phyloP scores from a whole-genome alignment of 2,888 invertebrate species.

The Netelia melanura region DNA sequence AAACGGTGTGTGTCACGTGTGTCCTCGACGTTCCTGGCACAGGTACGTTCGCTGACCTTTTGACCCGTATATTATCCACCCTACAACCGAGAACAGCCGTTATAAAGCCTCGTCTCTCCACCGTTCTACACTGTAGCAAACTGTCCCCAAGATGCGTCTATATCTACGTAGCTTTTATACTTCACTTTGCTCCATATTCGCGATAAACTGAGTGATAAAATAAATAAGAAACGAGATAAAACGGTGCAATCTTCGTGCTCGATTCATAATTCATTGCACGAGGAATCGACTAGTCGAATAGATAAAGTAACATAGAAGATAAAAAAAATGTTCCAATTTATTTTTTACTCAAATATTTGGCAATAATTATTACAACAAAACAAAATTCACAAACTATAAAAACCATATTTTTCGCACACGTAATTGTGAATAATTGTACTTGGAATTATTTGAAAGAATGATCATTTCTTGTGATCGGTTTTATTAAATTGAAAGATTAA shows the following conservation, averaged over 20 bases:
- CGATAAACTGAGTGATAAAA: constrained; percentile 25
- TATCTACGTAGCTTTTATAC: background rate
- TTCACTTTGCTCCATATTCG: background rate
- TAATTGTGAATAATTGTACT: background rate
- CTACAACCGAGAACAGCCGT: constrained; percentile 44
- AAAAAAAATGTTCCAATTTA: background rate
- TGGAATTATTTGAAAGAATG: background rate
- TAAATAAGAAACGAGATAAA: constrained; percentile 43
- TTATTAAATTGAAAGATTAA: too few species aligned
- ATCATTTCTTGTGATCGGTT: background rate
- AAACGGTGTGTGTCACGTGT: constrained; percentile 57
- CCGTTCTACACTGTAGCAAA: constrained; percentile 2
- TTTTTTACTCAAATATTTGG: background rate
- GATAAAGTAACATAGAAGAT: background rate
- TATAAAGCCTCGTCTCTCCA: constrained; percentile 18
- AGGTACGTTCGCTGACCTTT: constrained; percentile 58
- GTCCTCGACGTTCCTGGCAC: constrained; percentile 32
- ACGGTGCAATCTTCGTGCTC: constrained; percentile 2
- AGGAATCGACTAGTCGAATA: background rate
- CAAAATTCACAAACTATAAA: background rate
- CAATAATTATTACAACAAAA: background rate
- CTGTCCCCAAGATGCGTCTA: background rate
- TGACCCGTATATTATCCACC: constrained; percentile 60
- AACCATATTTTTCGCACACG: background rate
- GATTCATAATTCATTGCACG: constrained; percentile 33